phyloP scores from a whole-genome alignment of 2,888 invertebrate species.

The Thereva nobilitata region DNA sequence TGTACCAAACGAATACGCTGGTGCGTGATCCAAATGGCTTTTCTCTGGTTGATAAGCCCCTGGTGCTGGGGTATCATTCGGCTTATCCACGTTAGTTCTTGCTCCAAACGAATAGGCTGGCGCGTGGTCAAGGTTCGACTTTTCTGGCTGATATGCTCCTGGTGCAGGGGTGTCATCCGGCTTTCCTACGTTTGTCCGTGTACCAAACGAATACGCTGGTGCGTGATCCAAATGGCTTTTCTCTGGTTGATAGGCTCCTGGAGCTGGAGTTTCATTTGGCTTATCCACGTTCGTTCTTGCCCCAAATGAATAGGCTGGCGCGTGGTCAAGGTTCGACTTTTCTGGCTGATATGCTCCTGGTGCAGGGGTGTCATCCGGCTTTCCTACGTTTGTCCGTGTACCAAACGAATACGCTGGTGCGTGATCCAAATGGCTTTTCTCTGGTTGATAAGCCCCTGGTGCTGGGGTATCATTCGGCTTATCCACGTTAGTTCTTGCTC shows the following conservation, averaged over 20 bases:
- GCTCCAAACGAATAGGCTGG: slow-evolving; percentile 75
- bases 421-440: slow-evolving; percentile 59
- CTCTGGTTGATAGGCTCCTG: slow-evolving; percentile 67
- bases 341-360: slow-evolving; percentile 43
- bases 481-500: slow-evolving; percentile 62
- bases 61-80: slow-evolving; percentile 68
- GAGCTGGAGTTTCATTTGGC: slow-evolving; percentile 54
- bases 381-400: slow-evolving; percentile 60
- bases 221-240: slow-evolving; percentile 61
- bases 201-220: slow-evolving; percentile 66
- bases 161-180: slow-evolving; percentile 62
- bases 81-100: slow-evolving; percentile 64
- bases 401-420: slow-evolving; percentile 66
- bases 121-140: slow-evolving; percentile 62
- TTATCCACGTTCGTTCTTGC: slow-evolving; percentile 59
- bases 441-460: slow-evolving; percentile 63
- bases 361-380: slow-evolving; percentile 58
- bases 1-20: slow-evolving; percentile 66
- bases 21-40: slow-evolving; percentile 59
- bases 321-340: slow-evolving; percentile 40
- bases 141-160: slow-evolving; percentile 65
- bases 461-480: slow-evolving; percentile 66
- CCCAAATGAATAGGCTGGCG: slow-evolving; percentile 67
- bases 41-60: slow-evolving; percentile 67
- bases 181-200: slow-evolving; percentile 66